Evolutionary conservation across 2,888 invertebrate genomes (phyloP), one percentile per base, ranked within the genome.

Genomic region (Liposcelis brunnea): DNA sequence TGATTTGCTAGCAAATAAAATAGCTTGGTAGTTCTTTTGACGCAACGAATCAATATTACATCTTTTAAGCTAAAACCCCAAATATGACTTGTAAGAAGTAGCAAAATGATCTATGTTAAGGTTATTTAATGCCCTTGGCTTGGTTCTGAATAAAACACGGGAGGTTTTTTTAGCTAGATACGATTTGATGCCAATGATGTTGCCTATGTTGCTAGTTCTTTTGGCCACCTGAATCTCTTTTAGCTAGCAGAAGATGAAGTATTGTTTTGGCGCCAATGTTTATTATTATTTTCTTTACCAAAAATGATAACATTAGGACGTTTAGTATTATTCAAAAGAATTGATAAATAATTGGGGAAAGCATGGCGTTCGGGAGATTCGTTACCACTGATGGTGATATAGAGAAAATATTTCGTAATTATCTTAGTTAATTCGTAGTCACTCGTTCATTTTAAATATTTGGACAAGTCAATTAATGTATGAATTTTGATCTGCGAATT

Each of bases 191-290:
- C 26, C 42, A 31, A 31, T 21, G 31, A 26, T 42, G 14, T 31
- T 42, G 26, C 31, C 18, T 15, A 26, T 42, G 14, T 31, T 42
- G 26, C 31, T 42, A 26, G 42, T 31, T 42, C 21, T 26, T 31
- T 26, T 42, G 21, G 26, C 26, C 42, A 42, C 42, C 42, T 26
- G 31, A 10, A 42, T 21, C 15, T 31, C 31, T n/a, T 11, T 21
- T 42, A 42, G 42, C 42, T 42, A 42, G 42, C 42, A 42, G 42
- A 42, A 42, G 42, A 42, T 26, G 14, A 5, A 8, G 5, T 10
- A n/a, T 2, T 42, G 42, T 42, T 42, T 42, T 31, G 31, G 10
- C 36, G 36, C n/a, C 12, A n/a, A n/a, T 18, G 2, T 16, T 1
- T 5, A 7, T 15, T 38, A n/a, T 38, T 15, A n/a, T 16, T 18